A percentile compares a stretch with the other conserved stretches of the same genome.
phyloP scores from a whole-genome alignment of 2,888 invertebrate genomes.

The Mongoloraphidia duomilia region DNA sequence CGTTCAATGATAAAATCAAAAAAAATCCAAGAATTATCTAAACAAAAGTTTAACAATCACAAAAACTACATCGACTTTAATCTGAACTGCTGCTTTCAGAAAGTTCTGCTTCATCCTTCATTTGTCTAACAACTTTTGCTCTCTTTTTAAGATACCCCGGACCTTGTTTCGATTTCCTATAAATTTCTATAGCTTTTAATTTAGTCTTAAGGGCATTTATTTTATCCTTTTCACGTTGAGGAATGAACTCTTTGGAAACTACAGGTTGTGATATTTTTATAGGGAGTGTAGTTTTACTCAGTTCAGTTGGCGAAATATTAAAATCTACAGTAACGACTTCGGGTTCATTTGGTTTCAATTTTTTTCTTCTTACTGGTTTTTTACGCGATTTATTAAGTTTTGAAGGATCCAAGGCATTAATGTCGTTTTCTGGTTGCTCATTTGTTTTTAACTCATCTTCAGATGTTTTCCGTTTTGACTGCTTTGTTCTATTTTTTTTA shows the following conservation, averaged over 20 bases:
- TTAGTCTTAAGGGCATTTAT: conserved; percentile 49
- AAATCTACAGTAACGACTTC: conserved; percentile 5
- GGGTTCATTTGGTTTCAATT: conserved; percentile 12
- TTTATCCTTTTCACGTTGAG: conserved; percentile 56
- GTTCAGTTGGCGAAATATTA: conserved; percentile 13
- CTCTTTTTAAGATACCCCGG: conserved; percentile 36
- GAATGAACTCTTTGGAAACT: conserved; percentile 46
- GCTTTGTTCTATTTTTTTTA: not conserved
- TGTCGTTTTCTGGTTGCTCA: conserved; percentile 18
- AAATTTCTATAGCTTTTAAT: conserved; percentile 58
- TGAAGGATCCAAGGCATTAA: conserved; percentile 20
- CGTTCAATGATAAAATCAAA: no score
- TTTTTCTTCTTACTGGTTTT: conserved; percentile 12
- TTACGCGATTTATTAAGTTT: conserved; percentile 14
- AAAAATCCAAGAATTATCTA: no score
- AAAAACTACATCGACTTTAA: conserved; percentile 20
- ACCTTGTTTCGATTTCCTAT: conserved; percentile 49
- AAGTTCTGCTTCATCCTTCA: conserved; percentile 46
- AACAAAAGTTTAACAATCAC: not conserved
- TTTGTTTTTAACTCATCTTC: conserved; percentile 18
- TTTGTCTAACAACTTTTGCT: conserved; percentile 28
- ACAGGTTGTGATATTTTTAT: conserved; percentile 24
- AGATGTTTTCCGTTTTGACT: not conserved
- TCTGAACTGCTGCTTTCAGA: conserved; percentile 51
- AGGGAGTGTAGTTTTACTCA: conserved; percentile 20